Percentiles rank a stretch among this genome's conserved stretches.
Conservation (phyloP, 2,113 vertebrate species). For the Nyctibius bracteatus region DNA sequence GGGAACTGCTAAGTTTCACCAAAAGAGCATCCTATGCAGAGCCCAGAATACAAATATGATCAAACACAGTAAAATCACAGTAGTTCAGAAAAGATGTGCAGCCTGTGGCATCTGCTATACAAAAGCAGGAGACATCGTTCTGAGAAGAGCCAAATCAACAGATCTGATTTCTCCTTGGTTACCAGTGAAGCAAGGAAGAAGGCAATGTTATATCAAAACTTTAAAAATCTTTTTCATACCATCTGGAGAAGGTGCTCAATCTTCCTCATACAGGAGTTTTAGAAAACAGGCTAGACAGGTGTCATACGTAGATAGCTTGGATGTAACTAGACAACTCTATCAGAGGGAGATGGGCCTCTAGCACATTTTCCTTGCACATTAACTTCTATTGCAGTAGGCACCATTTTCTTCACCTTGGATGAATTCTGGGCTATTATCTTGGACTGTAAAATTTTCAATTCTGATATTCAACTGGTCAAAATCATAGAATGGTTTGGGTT, state of each 20-base stretch:
- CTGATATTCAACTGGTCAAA: neutral
- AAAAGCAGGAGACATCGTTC: neutral
- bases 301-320: neutral
- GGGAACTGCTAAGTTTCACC: neutral
- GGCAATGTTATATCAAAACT: neutral
- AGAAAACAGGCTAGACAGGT: neutral
- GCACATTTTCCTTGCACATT: neutral
- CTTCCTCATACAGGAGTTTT: neutral
- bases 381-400: neutral
- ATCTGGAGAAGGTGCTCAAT: neutral
- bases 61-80: neutral
- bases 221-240: neutral
- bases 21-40: neutral
- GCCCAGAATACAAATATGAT: neutral
- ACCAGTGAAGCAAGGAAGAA: neutral
- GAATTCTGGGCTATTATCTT: neutral
- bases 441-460: neutral
- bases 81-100: neutral
- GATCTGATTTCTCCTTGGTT: neutral
- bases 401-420: neutral
- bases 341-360: neutral
- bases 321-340: neutral
- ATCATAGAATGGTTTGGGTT: too few relatives aligned
- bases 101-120: rapidly evolving
- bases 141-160: neutral